phyloP scores from a whole-genome alignment of 2,113 vertebrate species.

The Ibidorhyncha struthersii region DNA sequence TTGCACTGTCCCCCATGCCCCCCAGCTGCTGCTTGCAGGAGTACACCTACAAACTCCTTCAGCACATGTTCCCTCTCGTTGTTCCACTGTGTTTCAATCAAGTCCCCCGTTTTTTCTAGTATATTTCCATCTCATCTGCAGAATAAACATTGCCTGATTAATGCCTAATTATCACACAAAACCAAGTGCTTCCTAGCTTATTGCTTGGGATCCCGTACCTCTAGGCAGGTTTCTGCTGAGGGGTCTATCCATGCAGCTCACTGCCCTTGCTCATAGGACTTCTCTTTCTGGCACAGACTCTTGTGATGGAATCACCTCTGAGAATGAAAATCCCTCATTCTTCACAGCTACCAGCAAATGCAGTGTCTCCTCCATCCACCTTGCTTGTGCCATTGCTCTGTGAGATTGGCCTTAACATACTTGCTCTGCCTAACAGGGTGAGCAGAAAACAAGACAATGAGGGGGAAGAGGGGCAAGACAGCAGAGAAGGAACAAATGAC shows the following conservation, averaged over 20 bases:
- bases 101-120: not conserved
- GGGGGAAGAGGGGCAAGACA: not conserved
- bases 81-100: not conserved
- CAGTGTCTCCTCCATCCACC: not conserved
- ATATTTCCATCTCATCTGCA: not conserved
- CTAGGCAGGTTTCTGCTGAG: not conserved
- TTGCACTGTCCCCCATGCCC: not conserved
- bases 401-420: not conserved
- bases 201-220: not conserved
- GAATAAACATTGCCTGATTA: not conserved
- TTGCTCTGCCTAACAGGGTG: not conserved
- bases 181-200: not conserved
- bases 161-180: not conserved
- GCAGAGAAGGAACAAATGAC: accelerated
- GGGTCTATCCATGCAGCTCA: not conserved
- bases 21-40: not conserved
- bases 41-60: not conserved
- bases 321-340: not conserved
- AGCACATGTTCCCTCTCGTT: not conserved
- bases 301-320: not conserved
- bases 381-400: not conserved
- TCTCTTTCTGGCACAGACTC: not conserved
- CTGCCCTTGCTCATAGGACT: not conserved
- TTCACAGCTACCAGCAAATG: not conserved
- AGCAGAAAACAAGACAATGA: not conserved